These are phyloP conservation scores for Thalassoma bifasciatum DNA, from an alignment of 2,113 vertebrate species.

Conservation along the genomic window DNA sequence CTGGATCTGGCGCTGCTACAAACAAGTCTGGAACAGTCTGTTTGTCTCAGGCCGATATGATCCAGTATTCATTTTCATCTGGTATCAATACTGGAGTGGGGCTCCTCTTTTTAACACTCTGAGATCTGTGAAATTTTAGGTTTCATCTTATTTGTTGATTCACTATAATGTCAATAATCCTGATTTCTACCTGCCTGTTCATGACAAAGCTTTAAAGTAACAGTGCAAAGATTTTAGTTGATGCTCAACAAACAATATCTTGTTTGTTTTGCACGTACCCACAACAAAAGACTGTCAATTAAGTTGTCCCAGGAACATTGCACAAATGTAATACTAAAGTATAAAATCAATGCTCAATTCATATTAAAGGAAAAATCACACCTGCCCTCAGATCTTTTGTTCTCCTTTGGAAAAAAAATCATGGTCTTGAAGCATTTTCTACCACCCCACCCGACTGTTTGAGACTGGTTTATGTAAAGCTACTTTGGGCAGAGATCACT, in stretches of 20 bases:
- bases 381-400: background rate
- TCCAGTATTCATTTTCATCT: too few species aligned
- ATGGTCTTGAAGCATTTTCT: background rate
- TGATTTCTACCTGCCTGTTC: constrained; percentile 29
- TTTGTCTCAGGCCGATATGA: too few species aligned
- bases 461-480: constrained; percentile 20
- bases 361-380: constrained; percentile 11
- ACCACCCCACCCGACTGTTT: constrained; percentile 14
- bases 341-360: constrained; percentile 19
- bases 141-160: background rate
- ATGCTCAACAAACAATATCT: constrained; percentile 27
- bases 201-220: constrained; percentile 19
- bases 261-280: constrained; percentile 20
- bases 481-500: constrained; percentile 44
- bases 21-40: too few species aligned
- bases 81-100: too few species aligned
- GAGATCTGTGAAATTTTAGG: too few species aligned
- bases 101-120: too few species aligned
- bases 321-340: background rate
- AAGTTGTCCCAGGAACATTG: constrained; percentile 10
- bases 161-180: constrained; percentile 1
- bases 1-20: too few species aligned
- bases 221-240: constrained; percentile 31
- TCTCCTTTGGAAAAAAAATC: background rate
- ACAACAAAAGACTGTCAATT: constrained; percentile 26